phyloP scores from a whole-genome alignment of 2,888 invertebrate genomes.

The Dilophus febrilis region DNA sequence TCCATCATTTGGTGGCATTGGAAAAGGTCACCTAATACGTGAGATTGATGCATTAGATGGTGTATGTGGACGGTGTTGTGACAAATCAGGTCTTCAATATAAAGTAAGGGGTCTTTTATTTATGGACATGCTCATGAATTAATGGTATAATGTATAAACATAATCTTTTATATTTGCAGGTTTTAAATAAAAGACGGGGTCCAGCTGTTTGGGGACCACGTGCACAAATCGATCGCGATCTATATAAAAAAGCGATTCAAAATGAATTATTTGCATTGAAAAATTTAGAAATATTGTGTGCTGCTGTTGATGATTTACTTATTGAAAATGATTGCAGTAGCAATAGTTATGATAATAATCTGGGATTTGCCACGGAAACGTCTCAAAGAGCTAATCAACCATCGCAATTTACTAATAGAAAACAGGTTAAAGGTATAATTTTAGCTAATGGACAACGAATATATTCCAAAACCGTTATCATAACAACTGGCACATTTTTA shows the following conservation, averaged over 20 bases:
- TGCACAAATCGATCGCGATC: constrained; percentile 69
- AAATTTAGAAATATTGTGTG: constrained; percentile 48
- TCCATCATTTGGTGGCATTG: constrained; percentile 84
- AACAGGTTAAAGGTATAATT: constrained; percentile 20
- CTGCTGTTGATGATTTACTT: constrained; percentile 64
- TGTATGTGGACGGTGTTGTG: constrained; percentile 63
- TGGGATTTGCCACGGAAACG: constrained; percentile 22
- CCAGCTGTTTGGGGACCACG: constrained; percentile 81
- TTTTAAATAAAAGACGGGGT: constrained; percentile 64
- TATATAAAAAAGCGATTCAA: constrained; percentile 65
- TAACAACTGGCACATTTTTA: constrained; percentile 81
- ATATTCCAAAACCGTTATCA: constrained; percentile 46
- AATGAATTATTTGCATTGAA: constrained; percentile 44
- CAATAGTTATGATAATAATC: not conserved
- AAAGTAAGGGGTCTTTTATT: too few relatives aligned
- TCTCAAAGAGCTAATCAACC: not conserved
- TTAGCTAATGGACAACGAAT: constrained; percentile 38
- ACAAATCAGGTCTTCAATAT: constrained; percentile 63
- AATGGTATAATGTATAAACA: too few relatives aligned
- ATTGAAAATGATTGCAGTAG: constrained; percentile 19
- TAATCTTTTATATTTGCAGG: constrained; percentile 21
- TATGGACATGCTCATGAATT: too few relatives aligned
- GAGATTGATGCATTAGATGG: constrained; percentile 84
- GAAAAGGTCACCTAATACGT: constrained; percentile 73
- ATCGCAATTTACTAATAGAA: constrained; percentile 7